phyloP scores from a whole-genome alignment of 2,797 vertebrate genomes.

The Melanotaenia nigrans region DNA sequence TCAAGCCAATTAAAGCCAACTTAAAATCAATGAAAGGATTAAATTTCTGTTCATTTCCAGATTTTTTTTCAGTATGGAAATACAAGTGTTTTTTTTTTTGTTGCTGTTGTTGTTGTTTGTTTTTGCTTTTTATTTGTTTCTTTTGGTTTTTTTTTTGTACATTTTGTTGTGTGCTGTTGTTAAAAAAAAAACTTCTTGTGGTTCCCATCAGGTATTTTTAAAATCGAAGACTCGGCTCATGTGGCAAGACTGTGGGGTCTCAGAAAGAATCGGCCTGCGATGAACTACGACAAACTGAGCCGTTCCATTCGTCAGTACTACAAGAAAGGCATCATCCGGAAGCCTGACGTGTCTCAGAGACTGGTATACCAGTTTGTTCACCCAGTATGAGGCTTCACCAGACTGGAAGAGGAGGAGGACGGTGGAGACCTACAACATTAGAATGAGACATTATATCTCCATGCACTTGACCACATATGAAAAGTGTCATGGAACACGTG shows the following conservation, averaged over 20 bases:
- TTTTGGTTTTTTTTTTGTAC: not conserved
- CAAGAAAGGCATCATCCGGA: constrained; percentile 99
- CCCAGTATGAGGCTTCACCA: constrained; percentile 84
- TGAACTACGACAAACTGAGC: constrained; percentile 99
- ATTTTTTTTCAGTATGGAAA: not conserved
- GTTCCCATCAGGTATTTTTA: constrained; percentile 90
- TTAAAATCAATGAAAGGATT: not conserved
- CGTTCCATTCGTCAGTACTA: constrained; percentile 99
- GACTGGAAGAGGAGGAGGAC: constrained; percentile 16
- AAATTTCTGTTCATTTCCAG: not conserved
- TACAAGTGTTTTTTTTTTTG: not conserved
- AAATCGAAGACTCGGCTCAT: constrained; percentile 98
- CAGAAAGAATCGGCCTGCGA: constrained; percentile 96
- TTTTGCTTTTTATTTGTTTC: not conserved
- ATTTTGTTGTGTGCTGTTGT: not conserved
- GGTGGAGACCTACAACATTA: constrained; percentile 1
- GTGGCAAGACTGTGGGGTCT: constrained; percentile 97
- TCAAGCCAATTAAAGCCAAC: too few relatives aligned
- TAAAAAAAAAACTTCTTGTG: not conserved
- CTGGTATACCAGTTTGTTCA: constrained; percentile 99
- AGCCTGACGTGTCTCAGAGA: constrained; percentile 96
- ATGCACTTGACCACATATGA: constrained; percentile 50
- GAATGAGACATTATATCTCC: constrained; percentile 20
- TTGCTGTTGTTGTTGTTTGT: not conserved
- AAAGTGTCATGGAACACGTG: constrained; percentile 52